These are phyloP conservation scores for Aurelia sp. DNA, from an alignment of 30 jellyfish, hydroid and myxozoan genomes.

Conservation along the genomic window DNA sequence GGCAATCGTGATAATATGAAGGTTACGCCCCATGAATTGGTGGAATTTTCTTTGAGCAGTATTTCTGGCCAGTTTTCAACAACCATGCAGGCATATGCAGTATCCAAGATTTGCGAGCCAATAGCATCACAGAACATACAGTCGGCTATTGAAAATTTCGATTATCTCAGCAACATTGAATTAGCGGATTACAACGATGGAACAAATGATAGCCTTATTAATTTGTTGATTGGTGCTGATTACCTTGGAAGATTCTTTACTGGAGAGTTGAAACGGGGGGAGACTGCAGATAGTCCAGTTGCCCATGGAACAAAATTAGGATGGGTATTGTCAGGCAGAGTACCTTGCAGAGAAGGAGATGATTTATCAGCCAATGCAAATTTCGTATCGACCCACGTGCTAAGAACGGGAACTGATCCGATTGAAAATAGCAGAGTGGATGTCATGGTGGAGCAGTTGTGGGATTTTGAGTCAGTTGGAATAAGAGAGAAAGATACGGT, in stretches of 20 bases:
- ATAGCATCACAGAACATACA: neutral
- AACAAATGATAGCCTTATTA: neutral
- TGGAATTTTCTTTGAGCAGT: conserved; percentile 3
- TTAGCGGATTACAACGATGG: conserved; percentile 35
- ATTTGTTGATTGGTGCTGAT: conserved; percentile 14
- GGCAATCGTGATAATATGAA: neutral
- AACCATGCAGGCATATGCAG: conserved; percentile 5
- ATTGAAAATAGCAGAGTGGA: neutral
- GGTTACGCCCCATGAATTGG: neutral
- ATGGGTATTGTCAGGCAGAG: conserved; percentile 32
- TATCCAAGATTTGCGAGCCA: conserved; percentile 5
- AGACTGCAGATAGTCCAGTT: conserved; percentile 14
- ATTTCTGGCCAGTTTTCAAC: neutral
- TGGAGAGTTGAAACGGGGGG: conserved; percentile 20
- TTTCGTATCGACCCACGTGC: conserved; percentile 20
- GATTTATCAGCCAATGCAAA: conserved; percentile 9
- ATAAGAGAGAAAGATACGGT: conserved; percentile 36
- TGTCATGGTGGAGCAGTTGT: neutral
- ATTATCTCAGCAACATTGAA: conserved; percentile 10
- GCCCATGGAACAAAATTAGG: conserved; percentile 16
- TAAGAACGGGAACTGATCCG: neutral
- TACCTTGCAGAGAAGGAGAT: conserved; percentile 13
- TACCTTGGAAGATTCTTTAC: neutral
- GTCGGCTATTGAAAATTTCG: neutral
- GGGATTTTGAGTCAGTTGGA: conserved; percentile 38